phyloP scores from a whole-genome alignment of 1,140 invertebrate species.

The Drosophila melanica region DNA sequence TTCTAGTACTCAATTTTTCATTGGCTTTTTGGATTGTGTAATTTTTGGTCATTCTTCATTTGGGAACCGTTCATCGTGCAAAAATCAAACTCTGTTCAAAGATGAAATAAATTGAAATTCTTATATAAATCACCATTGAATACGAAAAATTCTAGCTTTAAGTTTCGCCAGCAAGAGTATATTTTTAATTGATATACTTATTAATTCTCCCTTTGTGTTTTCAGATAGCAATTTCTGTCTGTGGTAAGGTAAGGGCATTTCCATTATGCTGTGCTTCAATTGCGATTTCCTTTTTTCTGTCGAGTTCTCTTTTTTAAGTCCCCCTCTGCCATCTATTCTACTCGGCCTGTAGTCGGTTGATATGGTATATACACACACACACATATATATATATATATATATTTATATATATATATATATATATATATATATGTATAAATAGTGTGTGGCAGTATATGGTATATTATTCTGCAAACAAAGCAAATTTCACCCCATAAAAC shows the following conservation, averaged over 20 bases:
- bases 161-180: too few species aligned
- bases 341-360: neutral
- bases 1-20: too few species aligned
- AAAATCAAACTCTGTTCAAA: too few species aligned
- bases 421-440: conserved; percentile 6
- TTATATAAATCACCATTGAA: too few species aligned
- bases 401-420: conserved; percentile 6
- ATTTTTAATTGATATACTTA: too few species aligned
- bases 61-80: too few species aligned
- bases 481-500: conserved; percentile 78
- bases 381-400: neutral
- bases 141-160: too few species aligned
- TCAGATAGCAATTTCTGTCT: too few species aligned
- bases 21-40: too few species aligned
- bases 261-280: neutral
- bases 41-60: too few species aligned
- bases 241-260: conserved; percentile 1
- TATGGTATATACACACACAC: neutral
- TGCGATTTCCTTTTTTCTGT: neutral
- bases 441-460: neutral
- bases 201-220: too few species aligned
- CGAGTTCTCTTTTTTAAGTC: neutral
- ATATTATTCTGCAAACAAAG: conserved; percentile 71
- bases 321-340: neutral
- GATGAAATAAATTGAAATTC: too few species aligned